Evolutionary conservation across 2,797 vertebrate genomes (phyloP).

Genomic region (Pipistrellus nathusii): DNA sequence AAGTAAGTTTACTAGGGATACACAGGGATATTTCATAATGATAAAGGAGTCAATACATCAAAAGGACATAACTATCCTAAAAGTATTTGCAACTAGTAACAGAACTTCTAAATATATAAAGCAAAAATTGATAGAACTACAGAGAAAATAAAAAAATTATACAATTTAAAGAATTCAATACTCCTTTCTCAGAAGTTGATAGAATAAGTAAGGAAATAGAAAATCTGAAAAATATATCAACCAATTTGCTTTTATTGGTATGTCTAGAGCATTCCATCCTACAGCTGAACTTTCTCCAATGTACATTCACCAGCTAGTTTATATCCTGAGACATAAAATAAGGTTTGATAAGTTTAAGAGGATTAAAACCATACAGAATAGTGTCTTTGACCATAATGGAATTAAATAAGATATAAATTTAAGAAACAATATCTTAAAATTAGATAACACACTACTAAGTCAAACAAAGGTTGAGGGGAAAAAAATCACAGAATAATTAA

Average conservation of each 20-base stretch:
- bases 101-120: background rate
- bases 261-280: background rate
- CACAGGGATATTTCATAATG: background rate
- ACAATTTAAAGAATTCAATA: background rate
- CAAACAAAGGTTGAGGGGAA: background rate
- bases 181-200: background rate
- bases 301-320: background rate
- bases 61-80: background rate
- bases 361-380: background rate
- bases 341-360: background rate
- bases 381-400: background rate
- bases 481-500: background rate
- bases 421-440: background rate
- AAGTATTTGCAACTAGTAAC: background rate
- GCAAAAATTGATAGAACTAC: background rate
- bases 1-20: background rate
- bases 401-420: constrained; percentile 23
- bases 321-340: background rate
- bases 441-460: background rate
- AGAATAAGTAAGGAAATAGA: background rate
- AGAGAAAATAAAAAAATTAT: background rate
- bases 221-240: background rate
- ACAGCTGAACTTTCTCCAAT: background rate
- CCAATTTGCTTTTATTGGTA: background rate
- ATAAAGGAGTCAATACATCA: background rate